A percentile compares a stretch with the other conserved stretches of the same genome.
Evolutionary conservation across 2,797 vertebrate genomes (phyloP).

Genomic region (Sylvilagus floridanus): DNA sequence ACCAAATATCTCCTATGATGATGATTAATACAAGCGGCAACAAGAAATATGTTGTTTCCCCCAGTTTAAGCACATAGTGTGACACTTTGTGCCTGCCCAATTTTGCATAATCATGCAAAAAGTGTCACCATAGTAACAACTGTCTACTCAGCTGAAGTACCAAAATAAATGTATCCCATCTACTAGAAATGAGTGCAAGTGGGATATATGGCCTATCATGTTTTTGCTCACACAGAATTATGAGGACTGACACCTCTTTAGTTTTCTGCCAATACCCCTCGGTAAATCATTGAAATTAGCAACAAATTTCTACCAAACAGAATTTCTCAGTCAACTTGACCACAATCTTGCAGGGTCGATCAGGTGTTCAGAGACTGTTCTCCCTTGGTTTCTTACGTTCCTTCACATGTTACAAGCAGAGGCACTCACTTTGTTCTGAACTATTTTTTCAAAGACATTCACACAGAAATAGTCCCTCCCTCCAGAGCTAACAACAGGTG

Average conservation of each 20-base stretch:
- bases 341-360: background rate
- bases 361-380: background rate
- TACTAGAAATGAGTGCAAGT: constrained; percentile 8
- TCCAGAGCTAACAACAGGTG: background rate
- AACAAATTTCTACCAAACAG: background rate
- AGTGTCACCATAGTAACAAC: background rate
- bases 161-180: background rate
- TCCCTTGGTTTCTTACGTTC: background rate
- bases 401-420: background rate
- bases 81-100: background rate
- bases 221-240: constrained; percentile 20
- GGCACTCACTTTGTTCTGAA: background rate
- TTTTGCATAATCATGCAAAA: constrained; percentile 37
- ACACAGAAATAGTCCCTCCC: background rate
- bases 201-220: background rate
- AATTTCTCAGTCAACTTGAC: constrained; percentile 26
- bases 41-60: background rate
- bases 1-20: background rate
- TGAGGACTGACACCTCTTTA: background rate
- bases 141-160: background rate
- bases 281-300: background rate
- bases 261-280: constrained; percentile 12
- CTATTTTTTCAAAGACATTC: constrained; percentile 10
- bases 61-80: background rate
- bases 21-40: background rate